These are phyloP conservation scores for Malaclemys terrapin DNA, from an alignment of 2,113 vertebrate genomes.

Conservation along the genomic window DNA sequence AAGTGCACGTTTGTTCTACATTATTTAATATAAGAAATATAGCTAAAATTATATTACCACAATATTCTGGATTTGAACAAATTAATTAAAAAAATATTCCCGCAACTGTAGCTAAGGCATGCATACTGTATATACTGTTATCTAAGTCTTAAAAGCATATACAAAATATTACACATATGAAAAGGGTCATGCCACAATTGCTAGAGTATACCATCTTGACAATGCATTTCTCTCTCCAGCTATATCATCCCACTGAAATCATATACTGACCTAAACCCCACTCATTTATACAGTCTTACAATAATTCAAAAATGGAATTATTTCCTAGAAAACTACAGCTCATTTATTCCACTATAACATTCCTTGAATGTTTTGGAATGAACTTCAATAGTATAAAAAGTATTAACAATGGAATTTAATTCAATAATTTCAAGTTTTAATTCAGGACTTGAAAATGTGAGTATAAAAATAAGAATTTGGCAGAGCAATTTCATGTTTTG, in stretches of 20 bases:
- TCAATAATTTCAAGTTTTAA: background rate
- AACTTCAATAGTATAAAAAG: background rate
- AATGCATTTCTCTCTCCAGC: background rate
- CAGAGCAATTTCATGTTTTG: background rate
- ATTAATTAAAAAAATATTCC: background rate
- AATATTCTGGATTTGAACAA: background rate
- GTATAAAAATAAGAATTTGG: too few species aligned
- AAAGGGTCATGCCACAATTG: background rate
- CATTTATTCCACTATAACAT: background rate
- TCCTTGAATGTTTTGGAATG: background rate
- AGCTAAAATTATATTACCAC: background rate
- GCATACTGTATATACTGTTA: background rate
- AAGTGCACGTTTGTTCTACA: background rate
- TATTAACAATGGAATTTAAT: background rate
- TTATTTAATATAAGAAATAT: background rate
- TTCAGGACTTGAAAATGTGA: background rate
- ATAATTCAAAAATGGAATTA: background rate
- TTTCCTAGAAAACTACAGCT: background rate
- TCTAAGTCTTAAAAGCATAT: background rate
- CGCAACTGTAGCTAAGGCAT: background rate
- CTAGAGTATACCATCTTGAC: background rate
- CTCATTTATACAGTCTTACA: background rate
- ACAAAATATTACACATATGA: background rate
- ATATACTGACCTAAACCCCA: background rate
- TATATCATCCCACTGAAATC: background rate